Percentiles rank a stretch among this genome's conserved stretches.
Conservation (phyloP, 2,888 invertebrate genomes). For the Euspilapteryx auroguttella region DNA sequence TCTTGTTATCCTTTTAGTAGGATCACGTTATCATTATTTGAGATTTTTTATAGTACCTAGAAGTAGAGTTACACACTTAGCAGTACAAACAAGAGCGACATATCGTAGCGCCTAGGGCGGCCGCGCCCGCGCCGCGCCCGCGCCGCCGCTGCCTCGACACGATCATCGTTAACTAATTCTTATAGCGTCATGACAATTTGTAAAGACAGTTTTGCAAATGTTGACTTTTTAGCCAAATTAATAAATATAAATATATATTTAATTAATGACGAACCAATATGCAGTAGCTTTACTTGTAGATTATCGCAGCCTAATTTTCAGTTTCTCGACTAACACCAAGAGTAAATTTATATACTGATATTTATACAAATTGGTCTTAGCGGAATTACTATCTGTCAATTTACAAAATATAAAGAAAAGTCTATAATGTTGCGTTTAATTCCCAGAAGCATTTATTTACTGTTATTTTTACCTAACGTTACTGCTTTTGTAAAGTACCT, state of each 20-base stretch:
- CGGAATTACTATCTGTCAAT: constrained; percentile 55
- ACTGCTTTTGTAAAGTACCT: constrained; percentile 50
- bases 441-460: constrained; percentile 54
- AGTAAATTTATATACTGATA: constrained; percentile 40
- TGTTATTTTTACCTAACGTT: constrained; percentile 45
- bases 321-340: constrained; percentile 56
- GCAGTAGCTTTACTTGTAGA: no score
- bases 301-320: no score
- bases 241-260: no score
- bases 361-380: constrained; percentile 54
- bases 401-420: constrained; percentile 38
- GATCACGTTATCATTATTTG: no score
- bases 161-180: constrained; percentile 54
- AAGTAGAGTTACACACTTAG: no score
- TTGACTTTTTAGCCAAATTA: constrained; percentile 61
- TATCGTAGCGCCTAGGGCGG: constrained; percentile 31
- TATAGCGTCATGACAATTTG: constrained; percentile 58
- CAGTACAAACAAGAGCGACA: no score
- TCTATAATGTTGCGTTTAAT: constrained; percentile 38
- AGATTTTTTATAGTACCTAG: no score
- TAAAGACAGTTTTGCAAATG: constrained; percentile 56
- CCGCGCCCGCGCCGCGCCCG: constrained; percentile 22
- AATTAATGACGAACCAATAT: constrained; percentile 59
- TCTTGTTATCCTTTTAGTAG: no score
- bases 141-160: constrained; percentile 20